These are phyloP conservation scores for Volucella inflata DNA, from an alignment of 2,888 invertebrate genomes.

Conservation along the genomic window DNA sequence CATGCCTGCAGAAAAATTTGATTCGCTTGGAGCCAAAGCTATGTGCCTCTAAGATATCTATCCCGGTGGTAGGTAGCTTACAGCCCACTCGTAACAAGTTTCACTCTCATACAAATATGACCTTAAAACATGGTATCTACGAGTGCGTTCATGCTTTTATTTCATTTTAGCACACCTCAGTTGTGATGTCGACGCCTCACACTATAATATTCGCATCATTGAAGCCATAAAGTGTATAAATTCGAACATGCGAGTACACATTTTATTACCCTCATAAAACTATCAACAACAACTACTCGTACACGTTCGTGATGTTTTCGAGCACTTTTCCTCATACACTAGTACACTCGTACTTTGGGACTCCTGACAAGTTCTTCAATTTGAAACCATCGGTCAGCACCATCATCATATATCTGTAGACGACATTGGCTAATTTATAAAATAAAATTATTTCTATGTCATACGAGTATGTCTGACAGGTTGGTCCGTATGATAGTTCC, in stretches of 20 bases:
- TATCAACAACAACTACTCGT: constrained; percentile 25
- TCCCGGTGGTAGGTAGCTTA: constrained; percentile 1
- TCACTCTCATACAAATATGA: not conserved
- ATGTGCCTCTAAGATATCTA: constrained; percentile 19
- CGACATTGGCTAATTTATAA: constrained; percentile 24
- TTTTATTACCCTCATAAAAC: constrained; percentile 50
- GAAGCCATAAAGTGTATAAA: constrained; percentile 16
- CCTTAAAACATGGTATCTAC: too few species aligned
- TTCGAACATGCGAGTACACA: too few species aligned
- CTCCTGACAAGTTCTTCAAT: not conserved
- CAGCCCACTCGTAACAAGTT: not conserved
- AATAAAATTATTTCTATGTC: constrained; percentile 18
- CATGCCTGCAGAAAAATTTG: constrained; percentile 43
- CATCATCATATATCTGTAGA: not conserved
- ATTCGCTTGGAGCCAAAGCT: constrained; percentile 14
- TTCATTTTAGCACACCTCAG: constrained; percentile 13
- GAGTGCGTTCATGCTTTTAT: not conserved
- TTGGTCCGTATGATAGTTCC: not conserved
- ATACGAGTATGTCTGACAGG: not conserved
- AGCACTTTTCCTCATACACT: not conserved
- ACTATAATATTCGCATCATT: constrained; percentile 16
- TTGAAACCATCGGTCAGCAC: constrained; percentile 5
- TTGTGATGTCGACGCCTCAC: not conserved
- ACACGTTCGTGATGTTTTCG: constrained; percentile 8
- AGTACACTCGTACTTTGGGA: too few species aligned